Percentiles rank a stretch among this genome's conserved stretches.
Conservation (phyloP, 2,113 vertebrate species). For the Festucalex cinctus region DNA sequence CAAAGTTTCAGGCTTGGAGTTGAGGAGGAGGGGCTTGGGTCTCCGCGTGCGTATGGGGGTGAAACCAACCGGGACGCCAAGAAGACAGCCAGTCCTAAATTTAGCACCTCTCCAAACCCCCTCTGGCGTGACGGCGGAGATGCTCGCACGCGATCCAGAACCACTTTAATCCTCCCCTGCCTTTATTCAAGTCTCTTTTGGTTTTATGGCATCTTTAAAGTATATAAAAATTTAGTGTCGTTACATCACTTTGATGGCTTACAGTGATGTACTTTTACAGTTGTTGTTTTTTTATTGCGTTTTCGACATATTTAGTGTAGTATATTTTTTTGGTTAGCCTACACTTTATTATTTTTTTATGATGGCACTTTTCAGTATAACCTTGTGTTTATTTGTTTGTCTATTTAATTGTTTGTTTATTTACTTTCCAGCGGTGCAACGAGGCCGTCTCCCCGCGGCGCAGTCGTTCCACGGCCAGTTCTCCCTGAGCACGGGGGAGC, state of each 20-base stretch:
- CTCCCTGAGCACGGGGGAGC: slow-evolving; percentile 89
- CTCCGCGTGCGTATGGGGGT: not conserved
- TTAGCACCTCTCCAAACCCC: slow-evolving; percentile 4
- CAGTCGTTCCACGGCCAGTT: slow-evolving; percentile 94
- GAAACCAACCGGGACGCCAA: slow-evolving; percentile 1
- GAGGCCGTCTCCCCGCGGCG: slow-evolving; percentile 85
- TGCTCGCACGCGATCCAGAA: not conserved
- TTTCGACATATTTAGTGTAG: not conserved
- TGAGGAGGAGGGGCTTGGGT: not conserved
- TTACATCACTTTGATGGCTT: not conserved
- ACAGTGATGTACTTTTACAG: no score
- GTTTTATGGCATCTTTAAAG: not conserved
- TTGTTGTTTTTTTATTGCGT: no score
- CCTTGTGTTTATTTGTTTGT: not conserved
- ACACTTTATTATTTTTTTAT: no score
- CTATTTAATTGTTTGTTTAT: slow-evolving; percentile 5
- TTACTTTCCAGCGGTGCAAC: slow-evolving; percentile 83
- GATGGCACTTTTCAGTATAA: no score
- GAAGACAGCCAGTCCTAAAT: slow-evolving; percentile 8
- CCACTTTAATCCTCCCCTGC: not conserved
- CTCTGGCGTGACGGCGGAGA: not conserved
- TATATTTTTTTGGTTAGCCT: not conserved
- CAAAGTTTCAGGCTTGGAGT: not conserved
- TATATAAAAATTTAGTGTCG: not conserved
- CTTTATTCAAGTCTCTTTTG: not conserved